A percentile compares a stretch with the other conserved stretches of the same genome.
phyloP scores from a whole-genome alignment of 2,888 invertebrate genomes.

The Drosophila antonietae region DNA sequence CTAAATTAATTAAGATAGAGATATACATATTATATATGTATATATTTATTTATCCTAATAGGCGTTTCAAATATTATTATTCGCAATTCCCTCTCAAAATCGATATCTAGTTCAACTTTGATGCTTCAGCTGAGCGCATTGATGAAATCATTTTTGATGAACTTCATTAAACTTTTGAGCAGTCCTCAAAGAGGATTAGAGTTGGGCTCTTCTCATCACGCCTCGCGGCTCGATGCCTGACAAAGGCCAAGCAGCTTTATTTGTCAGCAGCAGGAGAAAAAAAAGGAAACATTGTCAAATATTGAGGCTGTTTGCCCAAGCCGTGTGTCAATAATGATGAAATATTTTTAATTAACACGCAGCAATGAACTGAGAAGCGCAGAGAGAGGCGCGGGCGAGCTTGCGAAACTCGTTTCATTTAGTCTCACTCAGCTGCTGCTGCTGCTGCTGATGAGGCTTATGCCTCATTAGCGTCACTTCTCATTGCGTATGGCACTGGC shows the following conservation, averaged over 20 bases:
- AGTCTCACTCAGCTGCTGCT: constrained; percentile 6
- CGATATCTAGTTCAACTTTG: constrained; percentile 15
- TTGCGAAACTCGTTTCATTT: constrained; percentile 3
- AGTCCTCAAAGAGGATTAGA: constrained; percentile 43
- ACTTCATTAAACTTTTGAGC: constrained; percentile 43
- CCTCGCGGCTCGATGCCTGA: neutral
- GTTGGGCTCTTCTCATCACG: too few relatives aligned
- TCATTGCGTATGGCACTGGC: constrained; percentile 52
- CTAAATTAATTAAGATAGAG: too few relatives aligned
- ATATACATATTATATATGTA: too few relatives aligned
- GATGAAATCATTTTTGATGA: constrained; percentile 35
- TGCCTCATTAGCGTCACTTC: constrained; percentile 72
- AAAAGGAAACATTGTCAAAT: constrained; percentile 19
- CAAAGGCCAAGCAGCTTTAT: constrained; percentile 57
- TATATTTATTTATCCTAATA: too few relatives aligned
- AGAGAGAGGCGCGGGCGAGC: too few relatives aligned
- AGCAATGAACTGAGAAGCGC: neutral
- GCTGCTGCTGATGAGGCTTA: constrained; percentile 36
- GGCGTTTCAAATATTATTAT: too few relatives aligned
- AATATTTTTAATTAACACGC: constrained; percentile 63
- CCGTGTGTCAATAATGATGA: constrained; percentile 70
- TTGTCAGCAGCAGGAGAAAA: constrained; percentile 53
- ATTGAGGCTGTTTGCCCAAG: constrained; percentile 29
- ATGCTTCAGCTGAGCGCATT: constrained; percentile 5
- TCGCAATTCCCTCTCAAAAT: neutral